A percentile compares a stretch with the other conserved stretches of the same genome.
phyloP scores from a whole-genome alignment of 2,113 vertebrate species.

The Indicator maculatus region DNA sequence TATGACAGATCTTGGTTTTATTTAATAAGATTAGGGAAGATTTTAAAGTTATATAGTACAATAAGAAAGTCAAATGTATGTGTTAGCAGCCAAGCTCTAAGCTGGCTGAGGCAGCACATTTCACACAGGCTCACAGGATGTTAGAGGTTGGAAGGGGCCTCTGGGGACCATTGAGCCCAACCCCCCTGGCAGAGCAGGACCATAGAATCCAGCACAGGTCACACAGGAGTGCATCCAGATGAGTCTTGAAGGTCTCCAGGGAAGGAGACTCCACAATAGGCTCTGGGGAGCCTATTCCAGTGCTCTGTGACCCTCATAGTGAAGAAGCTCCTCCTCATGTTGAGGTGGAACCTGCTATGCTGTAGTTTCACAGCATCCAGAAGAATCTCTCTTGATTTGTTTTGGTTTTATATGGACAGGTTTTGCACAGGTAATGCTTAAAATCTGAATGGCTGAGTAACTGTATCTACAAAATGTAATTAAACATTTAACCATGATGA shows the following conservation, averaged over 20 bases:
- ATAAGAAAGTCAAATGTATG: not conserved
- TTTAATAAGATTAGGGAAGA: constrained; percentile 5
- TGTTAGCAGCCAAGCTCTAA: not conserved
- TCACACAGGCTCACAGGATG: not conserved
- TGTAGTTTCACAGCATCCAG: not conserved
- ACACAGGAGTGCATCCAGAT: too few species aligned
- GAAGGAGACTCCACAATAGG: too few species aligned
- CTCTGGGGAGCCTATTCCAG: too few species aligned
- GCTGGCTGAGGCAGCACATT: not conserved
- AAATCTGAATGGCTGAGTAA: constrained; percentile 28
- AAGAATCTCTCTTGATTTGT: constrained; percentile 32
- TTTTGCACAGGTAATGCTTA: constrained; percentile 34
- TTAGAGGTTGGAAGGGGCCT: too few species aligned
- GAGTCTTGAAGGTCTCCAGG: too few species aligned
- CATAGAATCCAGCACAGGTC: too few species aligned
- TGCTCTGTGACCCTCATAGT: too few species aligned
- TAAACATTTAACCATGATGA: constrained; percentile 41
- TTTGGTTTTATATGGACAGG: not conserved
- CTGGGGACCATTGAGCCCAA: too few species aligned
- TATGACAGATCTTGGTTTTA: not conserved
- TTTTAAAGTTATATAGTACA: constrained; percentile 14
- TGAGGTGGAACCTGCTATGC: too few species aligned
- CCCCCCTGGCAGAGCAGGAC: too few species aligned
- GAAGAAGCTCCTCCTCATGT: too few species aligned
- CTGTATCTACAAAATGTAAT: constrained; percentile 16